Evolutionary conservation across 2,888 invertebrate species (phyloP).

Genomic region (Mimas tiliae): DNA sequence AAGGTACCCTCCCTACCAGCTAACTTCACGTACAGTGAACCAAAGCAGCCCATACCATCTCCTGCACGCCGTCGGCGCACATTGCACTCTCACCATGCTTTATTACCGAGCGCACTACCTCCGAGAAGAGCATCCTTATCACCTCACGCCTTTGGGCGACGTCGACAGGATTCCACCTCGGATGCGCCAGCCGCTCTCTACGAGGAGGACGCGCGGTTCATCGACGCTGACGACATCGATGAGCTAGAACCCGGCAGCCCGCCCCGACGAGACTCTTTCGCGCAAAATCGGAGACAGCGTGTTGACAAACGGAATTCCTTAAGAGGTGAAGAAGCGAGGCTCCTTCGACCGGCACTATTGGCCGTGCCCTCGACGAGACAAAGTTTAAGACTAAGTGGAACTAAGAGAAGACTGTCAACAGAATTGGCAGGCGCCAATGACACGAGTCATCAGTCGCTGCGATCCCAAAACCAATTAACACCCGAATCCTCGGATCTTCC

Average conservation of each 20-base stretch:
- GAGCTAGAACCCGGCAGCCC: slow-evolving; percentile 78
- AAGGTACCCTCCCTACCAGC: slow-evolving; percentile 92
- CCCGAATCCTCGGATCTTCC: slow-evolving; percentile 56
- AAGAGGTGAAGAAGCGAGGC: slow-evolving; percentile 75
- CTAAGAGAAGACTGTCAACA: slow-evolving; percentile 63
- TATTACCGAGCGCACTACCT: slow-evolving; percentile 77
- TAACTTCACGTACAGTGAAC: slow-evolving; percentile 93
- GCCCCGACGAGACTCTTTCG: slow-evolving; percentile 76
- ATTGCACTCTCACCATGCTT: slow-evolving; percentile 85
- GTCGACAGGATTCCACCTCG: slow-evolving; percentile 78
- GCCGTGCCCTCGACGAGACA: slow-evolving; percentile 70
- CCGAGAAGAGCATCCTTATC: slow-evolving; percentile 85
- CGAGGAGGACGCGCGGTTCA: slow-evolving; percentile 83
- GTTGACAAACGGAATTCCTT: slow-evolving; percentile 75
- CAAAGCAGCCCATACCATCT: slow-evolving; percentile 77
- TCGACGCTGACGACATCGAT: slow-evolving; percentile 84
- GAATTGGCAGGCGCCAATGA: slow-evolving; percentile 65
- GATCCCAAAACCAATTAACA: slow-evolving; percentile 43
- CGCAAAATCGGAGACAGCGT: slow-evolving; percentile 79
- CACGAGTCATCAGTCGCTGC: slow-evolving; percentile 51
- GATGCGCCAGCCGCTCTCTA: slow-evolving; percentile 75
- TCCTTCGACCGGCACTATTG: slow-evolving; percentile 72
- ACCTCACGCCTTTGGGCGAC: slow-evolving; percentile 78
- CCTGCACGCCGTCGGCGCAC: slow-evolving; percentile 83
- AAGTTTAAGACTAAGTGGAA: slow-evolving; percentile 55